A percentile compares a stretch with the other conserved stretches of the same genome.
These are phyloP conservation scores for Zaprionus lachaisei DNA, from an alignment of 1,140 invertebrate genomes.

Conservation along the genomic window DNA sequence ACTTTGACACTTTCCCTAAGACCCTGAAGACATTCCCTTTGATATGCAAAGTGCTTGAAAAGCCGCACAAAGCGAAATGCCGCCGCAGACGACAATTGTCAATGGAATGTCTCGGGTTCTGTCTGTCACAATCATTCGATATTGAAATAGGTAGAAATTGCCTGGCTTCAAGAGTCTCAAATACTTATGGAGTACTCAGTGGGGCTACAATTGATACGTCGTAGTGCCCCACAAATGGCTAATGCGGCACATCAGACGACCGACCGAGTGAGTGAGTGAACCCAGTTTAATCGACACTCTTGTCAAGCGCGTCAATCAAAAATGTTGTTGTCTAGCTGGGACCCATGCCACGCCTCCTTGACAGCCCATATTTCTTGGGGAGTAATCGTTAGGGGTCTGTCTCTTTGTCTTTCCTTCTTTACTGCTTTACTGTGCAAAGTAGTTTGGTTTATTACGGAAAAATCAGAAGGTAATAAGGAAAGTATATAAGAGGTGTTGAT, in stretches of 20 bases:
- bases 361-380: not conserved
- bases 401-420: not conserved
- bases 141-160: slow-evolving; percentile 68
- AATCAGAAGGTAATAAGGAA: too few species aligned
- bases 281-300: slow-evolving; percentile 67
- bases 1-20: slow-evolving; percentile 62
- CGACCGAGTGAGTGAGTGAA: slow-evolving; percentile 26
- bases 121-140: slow-evolving; percentile 69
- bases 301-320: slow-evolving; percentile 75
- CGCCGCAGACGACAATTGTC: slow-evolving; percentile 44
- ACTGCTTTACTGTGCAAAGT: slow-evolving; percentile 16
- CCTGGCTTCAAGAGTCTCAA: slow-evolving; percentile 17
- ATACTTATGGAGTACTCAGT: slow-evolving; percentile 1
- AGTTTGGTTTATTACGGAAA: not conserved
- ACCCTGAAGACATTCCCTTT: slow-evolving; percentile 50
- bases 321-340: slow-evolving; percentile 31
- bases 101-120: slow-evolving; percentile 19
- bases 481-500: not conserved
- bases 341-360: slow-evolving; percentile 9
- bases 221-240: slow-evolving; percentile 16
- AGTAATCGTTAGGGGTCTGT: not conserved
- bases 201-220: slow-evolving; percentile 2
- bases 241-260: slow-evolving; percentile 42
- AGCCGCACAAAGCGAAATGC: slow-evolving; percentile 64
- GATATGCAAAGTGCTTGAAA: slow-evolving; percentile 70